Percentiles rank a stretch among this genome's conserved stretches.
These are phyloP conservation scores for Agapornis roseicollis DNA, from an alignment of 2,113 vertebrate species.

Conservation along the genomic window DNA sequence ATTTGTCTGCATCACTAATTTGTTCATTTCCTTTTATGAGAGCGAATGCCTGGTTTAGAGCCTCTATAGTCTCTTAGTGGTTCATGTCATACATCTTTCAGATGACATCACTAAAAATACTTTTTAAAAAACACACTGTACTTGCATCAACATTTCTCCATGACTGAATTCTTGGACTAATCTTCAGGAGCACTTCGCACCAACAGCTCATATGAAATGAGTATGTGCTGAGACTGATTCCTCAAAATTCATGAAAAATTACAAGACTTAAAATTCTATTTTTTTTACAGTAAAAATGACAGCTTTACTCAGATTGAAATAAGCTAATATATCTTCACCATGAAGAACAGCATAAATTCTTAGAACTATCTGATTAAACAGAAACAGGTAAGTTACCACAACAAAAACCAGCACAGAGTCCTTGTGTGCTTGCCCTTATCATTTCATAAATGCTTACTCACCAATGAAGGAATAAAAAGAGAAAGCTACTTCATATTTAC, in stretches of 20 bases:
- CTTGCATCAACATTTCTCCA: not conserved
- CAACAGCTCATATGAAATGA: not conserved
- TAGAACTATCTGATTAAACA: not conserved
- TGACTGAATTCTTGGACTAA: not conserved
- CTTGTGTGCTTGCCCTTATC: not conserved
- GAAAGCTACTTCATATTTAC: not conserved
- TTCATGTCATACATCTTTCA: not conserved
- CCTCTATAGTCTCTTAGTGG: not conserved
- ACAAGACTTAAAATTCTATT: not conserved
- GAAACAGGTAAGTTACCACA: not conserved
- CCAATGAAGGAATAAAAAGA: not conserved
- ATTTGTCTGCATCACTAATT: not conserved
- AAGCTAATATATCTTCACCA: not conserved
- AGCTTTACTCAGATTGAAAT: not conserved
- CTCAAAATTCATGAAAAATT: not conserved
- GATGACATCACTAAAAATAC: not conserved
- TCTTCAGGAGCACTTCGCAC: not conserved
- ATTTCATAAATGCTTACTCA: not conserved
- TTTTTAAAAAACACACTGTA: not conserved
- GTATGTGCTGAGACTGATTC: not conserved
- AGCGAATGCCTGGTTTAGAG: not conserved
- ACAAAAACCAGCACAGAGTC: not conserved
- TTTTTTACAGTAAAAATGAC: not conserved
- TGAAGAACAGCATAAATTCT: not conserved
- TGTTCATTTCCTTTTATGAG: not conserved